Percentiles rank a stretch among this genome's conserved stretches.
Conservation (phyloP, 64 coral and sea anemone genomes). For the Catalaphyllia jardinei region DNA sequence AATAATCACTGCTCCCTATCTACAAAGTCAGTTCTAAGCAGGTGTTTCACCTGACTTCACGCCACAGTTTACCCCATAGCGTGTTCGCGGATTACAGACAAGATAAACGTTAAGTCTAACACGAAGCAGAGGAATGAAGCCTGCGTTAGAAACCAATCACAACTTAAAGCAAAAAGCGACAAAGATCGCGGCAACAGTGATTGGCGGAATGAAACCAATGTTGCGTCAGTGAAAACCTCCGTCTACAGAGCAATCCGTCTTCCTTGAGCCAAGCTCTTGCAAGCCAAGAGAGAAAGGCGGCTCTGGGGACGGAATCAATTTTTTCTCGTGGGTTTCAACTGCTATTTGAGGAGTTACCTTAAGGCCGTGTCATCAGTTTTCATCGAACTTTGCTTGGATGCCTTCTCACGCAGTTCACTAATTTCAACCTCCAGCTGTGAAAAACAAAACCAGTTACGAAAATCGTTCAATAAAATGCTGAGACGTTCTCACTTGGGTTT, state of each 20-base stretch:
- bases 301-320: no score
- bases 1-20: no score
- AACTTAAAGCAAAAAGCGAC: neutral
- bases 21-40: no score
- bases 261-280: no score
- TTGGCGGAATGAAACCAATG: neutral
- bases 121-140: neutral
- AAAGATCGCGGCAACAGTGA: neutral
- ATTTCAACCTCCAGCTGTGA: slow-evolving; percentile 23
- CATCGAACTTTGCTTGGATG: neutral
- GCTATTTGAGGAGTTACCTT: neutral
- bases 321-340: no score
- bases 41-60: no score
- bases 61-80: no score
- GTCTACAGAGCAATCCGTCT: no score
- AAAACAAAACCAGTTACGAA: neutral
- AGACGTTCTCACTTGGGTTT: no score
- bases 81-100: neutral
- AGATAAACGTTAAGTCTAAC: no score
- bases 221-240: no score
- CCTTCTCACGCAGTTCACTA: slow-evolving; percentile 7
- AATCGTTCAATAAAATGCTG: neutral
- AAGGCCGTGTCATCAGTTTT: slow-evolving; percentile 3
- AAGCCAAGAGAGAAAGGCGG: no score
- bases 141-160: neutral